Base-by-base conservation (phyloP, 1,140 invertebrate species). In the Panagrolaimus sp. region DNA sequence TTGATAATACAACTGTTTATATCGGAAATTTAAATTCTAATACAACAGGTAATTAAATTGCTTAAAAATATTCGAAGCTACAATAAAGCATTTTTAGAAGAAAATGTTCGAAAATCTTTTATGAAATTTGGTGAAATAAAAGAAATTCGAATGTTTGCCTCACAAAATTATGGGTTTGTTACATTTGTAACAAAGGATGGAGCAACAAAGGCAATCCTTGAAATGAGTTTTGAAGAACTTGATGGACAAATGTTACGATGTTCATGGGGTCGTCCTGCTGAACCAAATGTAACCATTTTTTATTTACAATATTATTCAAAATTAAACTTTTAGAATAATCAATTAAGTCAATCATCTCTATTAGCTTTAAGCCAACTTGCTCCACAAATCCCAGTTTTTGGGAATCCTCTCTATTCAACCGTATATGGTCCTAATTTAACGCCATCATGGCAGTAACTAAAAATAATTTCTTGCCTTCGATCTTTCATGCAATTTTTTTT, bases 1-100 rank as follows among this genome's bases (percentile, higher is more conserved):
- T 92, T 47, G 96, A 93, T 79, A 98, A 98, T 87, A 96, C 92
- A 86, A 98, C 95, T 63, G 95, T 98, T 25, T 98, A 98, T 87
- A 96, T 94, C 85, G 96, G 96, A 51, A 93, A 94, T 61, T 92
- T 98, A 11, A 47, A 48, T 9, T 57, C 14, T 42, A 61, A 61
- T 20, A 74, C 72, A 11, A 72, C 73, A 38, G 72, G 75, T 73
- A 61, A 13, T 16, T 73, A 9, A 27, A n/a, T n/a, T n/a, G n/a
- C n/a, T n/a, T n/a, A n/a, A n/a, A n/a, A n/a, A n/a, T n/a, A n/a
- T n/a, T n/a, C n/a, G n/a, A n/a, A n/a, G n/a, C n/a, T n/a, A n/a
- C n/a, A n/a, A n/a, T n/a, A n/a, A n/a, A n/a, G n/a, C n/a, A n/a
- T n/a, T 73, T 75, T 65, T 65, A 81, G 95, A 98, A 84, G 94